Conservation (phyloP, 2,888 invertebrate species). For the Cerastoderma edule region DNA sequence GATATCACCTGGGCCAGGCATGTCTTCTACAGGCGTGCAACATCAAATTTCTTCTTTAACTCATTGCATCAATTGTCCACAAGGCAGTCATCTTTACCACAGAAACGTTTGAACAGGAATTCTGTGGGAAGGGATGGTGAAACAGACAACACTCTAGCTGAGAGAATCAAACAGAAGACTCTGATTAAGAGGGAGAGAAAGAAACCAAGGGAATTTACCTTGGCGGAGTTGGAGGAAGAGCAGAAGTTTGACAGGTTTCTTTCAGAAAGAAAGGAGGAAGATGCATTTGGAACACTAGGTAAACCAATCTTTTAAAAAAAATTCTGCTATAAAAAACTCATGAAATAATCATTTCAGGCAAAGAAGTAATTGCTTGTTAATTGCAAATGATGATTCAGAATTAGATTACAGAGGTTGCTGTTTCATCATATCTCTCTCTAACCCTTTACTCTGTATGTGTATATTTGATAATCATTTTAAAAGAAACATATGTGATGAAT, state of each 20-base stretch:
- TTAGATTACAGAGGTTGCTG: neutral
- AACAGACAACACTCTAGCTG: too few relatives aligned
- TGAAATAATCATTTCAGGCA: too few relatives aligned
- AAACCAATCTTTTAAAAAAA: too few relatives aligned
- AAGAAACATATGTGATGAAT: too few relatives aligned
- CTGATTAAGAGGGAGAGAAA: neutral
- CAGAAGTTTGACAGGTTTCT: constrained; percentile 10
- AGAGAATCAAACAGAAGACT: too few relatives aligned
- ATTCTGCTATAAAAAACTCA: too few relatives aligned
- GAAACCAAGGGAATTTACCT: neutral
- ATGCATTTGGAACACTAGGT: neutral
- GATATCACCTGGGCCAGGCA: constrained; percentile 3
- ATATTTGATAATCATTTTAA: neutral
- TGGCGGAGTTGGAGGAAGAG: constrained; percentile 10
- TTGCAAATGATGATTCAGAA: neutral
- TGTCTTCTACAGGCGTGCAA: constrained; percentile 5
- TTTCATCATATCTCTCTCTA: neutral
- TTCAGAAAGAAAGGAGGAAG: neutral
- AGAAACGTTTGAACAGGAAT: neutral
- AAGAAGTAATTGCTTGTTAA: neutral
- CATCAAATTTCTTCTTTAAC: neutral
- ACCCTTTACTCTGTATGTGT: neutral
- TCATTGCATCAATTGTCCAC: neutral
- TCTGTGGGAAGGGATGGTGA: neutral
- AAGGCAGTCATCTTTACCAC: neutral